These are phyloP conservation scores for Pantherophis alleghaniensis DNA, from an alignment of 2,797 vertebrate genomes.

Conservation along the genomic window DNA sequence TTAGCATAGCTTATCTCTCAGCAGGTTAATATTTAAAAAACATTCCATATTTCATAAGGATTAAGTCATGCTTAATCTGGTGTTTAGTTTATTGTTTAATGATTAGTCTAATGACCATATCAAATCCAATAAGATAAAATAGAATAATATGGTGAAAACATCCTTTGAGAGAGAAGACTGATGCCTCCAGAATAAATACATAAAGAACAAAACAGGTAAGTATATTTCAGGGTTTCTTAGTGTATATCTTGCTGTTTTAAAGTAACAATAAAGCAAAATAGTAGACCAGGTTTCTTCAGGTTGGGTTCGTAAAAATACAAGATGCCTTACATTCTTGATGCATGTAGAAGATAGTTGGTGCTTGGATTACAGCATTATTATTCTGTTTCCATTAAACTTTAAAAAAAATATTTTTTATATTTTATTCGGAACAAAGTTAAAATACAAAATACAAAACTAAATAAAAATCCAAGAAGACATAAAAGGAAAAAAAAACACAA, in stretches of 20 bases:
- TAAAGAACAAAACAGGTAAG: constrained; percentile 65
- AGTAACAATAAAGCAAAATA: neutral
- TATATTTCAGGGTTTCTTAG: constrained; percentile 49
- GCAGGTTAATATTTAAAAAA: constrained; percentile 7
- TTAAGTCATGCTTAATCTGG: neutral
- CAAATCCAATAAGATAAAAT: neutral
- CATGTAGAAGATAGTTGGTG: neutral
- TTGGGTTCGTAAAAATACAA: neutral
- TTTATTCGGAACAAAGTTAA: neutral
- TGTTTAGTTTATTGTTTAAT: neutral
- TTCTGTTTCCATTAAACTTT: neutral
- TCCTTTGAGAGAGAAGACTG: constrained; percentile 64
- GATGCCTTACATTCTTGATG: neutral
- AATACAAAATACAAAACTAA: neutral
- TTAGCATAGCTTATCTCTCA: constrained; percentile 49
- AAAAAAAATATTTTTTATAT: neutral
- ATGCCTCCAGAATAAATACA: constrained; percentile 66
- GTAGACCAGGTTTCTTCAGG: neutral
- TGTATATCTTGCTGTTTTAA: constrained; percentile 46
- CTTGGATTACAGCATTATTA: neutral
- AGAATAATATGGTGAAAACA: constrained; percentile 66
- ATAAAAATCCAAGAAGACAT: neutral
- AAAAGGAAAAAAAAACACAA: neutral
- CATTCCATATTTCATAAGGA: constrained; percentile 55
- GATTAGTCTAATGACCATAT: neutral